These are phyloP conservation scores for Stratiomys singularior DNA, from an alignment of 2,888 invertebrate genomes.

Conservation along the genomic window DNA sequence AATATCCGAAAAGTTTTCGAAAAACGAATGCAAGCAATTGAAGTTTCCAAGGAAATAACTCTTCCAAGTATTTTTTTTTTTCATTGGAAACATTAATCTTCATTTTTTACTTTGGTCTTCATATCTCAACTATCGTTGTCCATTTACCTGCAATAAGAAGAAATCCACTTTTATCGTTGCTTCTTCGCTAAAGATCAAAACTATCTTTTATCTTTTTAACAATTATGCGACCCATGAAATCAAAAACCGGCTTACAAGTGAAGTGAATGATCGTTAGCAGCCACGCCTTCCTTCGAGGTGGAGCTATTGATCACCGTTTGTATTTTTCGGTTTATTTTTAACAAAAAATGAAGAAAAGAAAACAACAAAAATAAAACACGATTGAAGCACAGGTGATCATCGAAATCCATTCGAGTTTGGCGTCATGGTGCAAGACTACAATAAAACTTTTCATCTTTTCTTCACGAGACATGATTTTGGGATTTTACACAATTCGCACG, in stretches of 20 bases:
- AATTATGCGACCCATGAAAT: constrained; percentile 38
- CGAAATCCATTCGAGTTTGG: background rate
- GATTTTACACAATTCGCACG: background rate
- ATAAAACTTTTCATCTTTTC: background rate
- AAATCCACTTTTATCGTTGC: background rate
- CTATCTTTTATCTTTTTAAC: constrained; percentile 13
- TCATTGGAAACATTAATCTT: too few species aligned
- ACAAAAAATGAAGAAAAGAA: background rate
- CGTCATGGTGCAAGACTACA: background rate
- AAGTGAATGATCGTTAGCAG: constrained; percentile 44
- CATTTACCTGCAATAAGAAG: too few species aligned
- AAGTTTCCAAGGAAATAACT: too few species aligned
- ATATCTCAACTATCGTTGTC: too few species aligned
- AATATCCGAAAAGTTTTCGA: too few species aligned
- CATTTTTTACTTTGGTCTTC: too few species aligned
- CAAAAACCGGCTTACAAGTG: constrained; percentile 39
- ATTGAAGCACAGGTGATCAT: constrained; percentile 32
- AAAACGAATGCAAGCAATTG: too few species aligned
- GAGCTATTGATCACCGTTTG: constrained; percentile 44
- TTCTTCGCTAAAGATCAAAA: background rate
- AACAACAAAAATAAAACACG: background rate
- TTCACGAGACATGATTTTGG: background rate
- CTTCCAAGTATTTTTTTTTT: too few species aligned
- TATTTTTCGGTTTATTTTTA: too few species aligned
- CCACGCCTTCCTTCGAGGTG: constrained; percentile 47